phyloP scores from a whole-genome alignment of 92 coral and sea anemone genomes.

The Micromussa lordhowensis region DNA sequence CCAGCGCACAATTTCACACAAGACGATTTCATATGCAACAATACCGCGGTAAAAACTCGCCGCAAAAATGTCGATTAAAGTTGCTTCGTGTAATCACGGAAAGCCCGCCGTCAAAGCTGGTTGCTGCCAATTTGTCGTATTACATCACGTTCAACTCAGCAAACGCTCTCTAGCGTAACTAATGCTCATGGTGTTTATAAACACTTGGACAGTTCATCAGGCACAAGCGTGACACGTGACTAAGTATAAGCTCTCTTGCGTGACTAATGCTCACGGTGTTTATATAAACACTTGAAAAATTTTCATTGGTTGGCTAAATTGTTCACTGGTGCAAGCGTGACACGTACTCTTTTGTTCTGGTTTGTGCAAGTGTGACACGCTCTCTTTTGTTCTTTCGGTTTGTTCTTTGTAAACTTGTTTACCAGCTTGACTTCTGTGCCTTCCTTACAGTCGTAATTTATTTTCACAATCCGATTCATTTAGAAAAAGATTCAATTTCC shows the following conservation, averaged over 20 bases:
- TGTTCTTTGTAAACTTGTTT: neutral
- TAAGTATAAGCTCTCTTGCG: neutral
- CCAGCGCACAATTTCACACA: neutral
- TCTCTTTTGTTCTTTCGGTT: neutral
- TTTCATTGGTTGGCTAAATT: constrained; percentile 7
- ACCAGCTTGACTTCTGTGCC: neutral
- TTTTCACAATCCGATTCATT: neutral
- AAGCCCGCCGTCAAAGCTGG: neutral
- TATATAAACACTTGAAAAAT: constrained; percentile 33
- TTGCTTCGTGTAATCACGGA: neutral
- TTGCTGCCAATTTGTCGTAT: neutral
- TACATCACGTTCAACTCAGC: too few species aligned
- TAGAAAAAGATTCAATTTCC: neutral
- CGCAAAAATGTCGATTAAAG: neutral
- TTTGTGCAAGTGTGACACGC: neutral
- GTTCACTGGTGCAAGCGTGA: neutral
- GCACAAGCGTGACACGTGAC: too few species aligned
- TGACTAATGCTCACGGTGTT: constrained; percentile 2
- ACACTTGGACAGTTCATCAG: too few species aligned
- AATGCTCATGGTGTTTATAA: neutral
- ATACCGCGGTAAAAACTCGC: neutral
- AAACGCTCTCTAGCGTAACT: neutral
- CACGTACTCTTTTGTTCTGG: too few species aligned
- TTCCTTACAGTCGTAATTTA: neutral
- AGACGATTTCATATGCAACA: neutral